These are phyloP conservation scores for Halcyon senegalensis DNA, from an alignment of 2,113 vertebrate genomes.

Conservation along the genomic window DNA sequence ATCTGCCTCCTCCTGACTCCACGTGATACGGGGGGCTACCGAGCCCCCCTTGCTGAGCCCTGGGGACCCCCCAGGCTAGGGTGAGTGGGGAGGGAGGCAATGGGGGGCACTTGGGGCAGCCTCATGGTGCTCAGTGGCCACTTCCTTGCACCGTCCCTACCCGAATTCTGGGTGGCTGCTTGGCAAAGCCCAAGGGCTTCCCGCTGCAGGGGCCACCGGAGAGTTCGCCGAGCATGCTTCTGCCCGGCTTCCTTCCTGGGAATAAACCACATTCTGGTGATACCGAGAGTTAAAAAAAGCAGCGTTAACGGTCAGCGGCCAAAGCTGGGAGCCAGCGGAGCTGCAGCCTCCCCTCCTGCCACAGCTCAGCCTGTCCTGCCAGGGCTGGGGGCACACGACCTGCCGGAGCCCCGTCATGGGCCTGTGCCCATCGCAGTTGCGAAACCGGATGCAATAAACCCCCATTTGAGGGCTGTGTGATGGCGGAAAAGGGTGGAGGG, in stretches of 20 bases:
- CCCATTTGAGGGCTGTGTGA: not conserved
- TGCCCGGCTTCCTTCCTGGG: conserved; percentile 42
- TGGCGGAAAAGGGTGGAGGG: not conserved
- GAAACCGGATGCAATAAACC: conserved; percentile 39
- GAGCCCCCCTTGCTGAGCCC: not conserved
- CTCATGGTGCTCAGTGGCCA: fast-evolving
- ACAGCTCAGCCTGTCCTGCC: fast-evolving
- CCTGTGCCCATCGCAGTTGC: fast-evolving
- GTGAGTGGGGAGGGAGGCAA: fast-evolving
- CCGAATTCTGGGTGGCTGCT: not conserved
- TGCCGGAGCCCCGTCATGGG: not conserved
- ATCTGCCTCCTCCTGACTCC: not conserved
- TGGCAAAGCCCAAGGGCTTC: not conserved
- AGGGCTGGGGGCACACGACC: fast-evolving
- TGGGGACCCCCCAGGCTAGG: not conserved
- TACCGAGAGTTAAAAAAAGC: not conserved
- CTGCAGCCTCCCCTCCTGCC: not conserved
- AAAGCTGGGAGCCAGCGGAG: not conserved
- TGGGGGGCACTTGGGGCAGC: not conserved
- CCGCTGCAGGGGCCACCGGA: not conserved
- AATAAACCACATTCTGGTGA: conserved; percentile 43
- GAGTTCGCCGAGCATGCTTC: conserved; percentile 1
- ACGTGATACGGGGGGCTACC: fast-evolving
- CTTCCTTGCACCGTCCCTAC: not conserved
- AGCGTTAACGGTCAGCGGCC: not conserved